These are phyloP conservation scores for Hirtodrosophila trivittata DNA, from an alignment of 2,888 invertebrate species.

Conservation along the genomic window DNA sequence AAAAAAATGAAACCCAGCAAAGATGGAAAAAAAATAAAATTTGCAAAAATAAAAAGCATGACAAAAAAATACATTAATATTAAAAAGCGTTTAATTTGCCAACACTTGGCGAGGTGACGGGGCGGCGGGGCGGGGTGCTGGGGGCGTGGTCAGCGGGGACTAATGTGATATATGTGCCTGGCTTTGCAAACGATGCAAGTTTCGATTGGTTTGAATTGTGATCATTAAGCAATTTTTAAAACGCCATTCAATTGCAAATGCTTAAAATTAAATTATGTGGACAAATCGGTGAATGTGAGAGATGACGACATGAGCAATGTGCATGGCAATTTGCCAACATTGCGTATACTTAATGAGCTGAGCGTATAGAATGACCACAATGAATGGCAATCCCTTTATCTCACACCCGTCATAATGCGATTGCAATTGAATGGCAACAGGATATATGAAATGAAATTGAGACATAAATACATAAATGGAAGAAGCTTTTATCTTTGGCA, in stretches of 20 bases:
- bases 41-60: slow-evolving; percentile 59
- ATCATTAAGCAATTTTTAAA: slow-evolving; percentile 72
- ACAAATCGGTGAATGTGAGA: slow-evolving; percentile 42
- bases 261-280: slow-evolving; percentile 67
- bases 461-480: slow-evolving; percentile 1
- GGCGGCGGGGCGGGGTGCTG: background rate
- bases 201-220: slow-evolving; percentile 33
- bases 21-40: slow-evolving; percentile 50
- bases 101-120: slow-evolving; percentile 41
- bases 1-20: slow-evolving; percentile 49
- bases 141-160: slow-evolving; percentile 13
- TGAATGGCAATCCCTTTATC: slow-evolving; percentile 26
- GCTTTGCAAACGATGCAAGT: slow-evolving; percentile 47
- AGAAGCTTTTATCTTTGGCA: background rate
- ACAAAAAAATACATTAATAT: slow-evolving; percentile 71
- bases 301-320: slow-evolving; percentile 36
- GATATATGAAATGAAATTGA: too few species aligned
- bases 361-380: slow-evolving; percentile 43
- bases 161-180: slow-evolving; percentile 55
- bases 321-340: slow-evolving; percentile 67
- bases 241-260: slow-evolving; percentile 68
- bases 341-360: slow-evolving; percentile 70
- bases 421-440: slow-evolving; percentile 15
- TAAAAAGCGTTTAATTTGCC: slow-evolving; percentile 76
- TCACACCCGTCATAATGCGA: slow-evolving; percentile 10